phyloP scores from a whole-genome alignment of 2,113 vertebrate genomes.

The Glaucomys volans region DNA sequence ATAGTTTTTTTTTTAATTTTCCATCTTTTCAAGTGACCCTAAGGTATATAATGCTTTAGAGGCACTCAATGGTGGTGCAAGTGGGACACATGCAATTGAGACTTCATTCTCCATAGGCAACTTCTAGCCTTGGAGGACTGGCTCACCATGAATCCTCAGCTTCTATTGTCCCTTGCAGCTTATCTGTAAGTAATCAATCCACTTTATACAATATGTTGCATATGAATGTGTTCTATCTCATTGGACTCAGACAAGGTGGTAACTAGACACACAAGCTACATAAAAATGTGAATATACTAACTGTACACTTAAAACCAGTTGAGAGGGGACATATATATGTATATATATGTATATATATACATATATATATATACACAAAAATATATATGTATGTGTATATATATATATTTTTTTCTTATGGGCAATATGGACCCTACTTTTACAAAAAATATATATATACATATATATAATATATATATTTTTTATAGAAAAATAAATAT shows the following conservation, averaged over 20 bases:
- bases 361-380: too few species aligned
- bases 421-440: too few species aligned
- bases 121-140: neutral
- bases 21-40: neutral
- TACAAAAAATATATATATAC: too few species aligned
- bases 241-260: neutral
- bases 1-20: constrained; percentile 3
- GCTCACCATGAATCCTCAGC: neutral
- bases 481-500: too few species aligned
- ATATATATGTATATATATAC: too few species aligned
- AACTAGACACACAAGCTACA: neutral
- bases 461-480: too few species aligned
- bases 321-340: too few species aligned
- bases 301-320: neutral
- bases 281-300: neutral
- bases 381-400: too few species aligned
- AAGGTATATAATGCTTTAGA: neutral
- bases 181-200: neutral
- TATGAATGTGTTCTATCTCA: neutral
- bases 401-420: too few species aligned
- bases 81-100: too few species aligned
- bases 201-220: neutral
- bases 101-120: neutral
- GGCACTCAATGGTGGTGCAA: neutral
- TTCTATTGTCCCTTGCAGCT: neutral